Percentiles rank a stretch among this genome's conserved stretches.
Conservation (phyloP, 2,113 vertebrate genomes). For the Chascanopsetta lugubris region DNA sequence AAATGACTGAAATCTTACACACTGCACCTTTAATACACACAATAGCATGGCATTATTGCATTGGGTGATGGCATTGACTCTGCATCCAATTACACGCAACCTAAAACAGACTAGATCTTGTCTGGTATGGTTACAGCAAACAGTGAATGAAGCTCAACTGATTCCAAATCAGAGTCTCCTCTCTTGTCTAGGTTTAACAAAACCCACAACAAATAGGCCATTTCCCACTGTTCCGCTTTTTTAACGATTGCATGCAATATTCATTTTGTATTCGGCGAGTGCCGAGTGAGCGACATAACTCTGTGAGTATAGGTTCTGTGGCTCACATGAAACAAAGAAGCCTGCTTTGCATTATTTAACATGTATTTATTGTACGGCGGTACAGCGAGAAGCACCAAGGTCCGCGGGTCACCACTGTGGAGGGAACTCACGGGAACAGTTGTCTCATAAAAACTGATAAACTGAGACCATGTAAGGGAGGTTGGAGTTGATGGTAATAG, state of each 20-base stretch:
- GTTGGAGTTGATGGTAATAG: background rate
- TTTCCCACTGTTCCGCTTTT: background rate
- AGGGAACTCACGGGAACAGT: background rate
- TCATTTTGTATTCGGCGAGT: background rate
- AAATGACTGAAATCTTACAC: too few relatives aligned
- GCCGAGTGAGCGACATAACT: background rate
- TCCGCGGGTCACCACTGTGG: background rate
- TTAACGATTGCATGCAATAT: constrained; percentile 8
- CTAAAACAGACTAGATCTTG: too few relatives aligned
- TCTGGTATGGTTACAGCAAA: too few relatives aligned
- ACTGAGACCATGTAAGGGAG: background rate
- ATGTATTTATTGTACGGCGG: background rate
- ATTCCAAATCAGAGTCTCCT: background rate
- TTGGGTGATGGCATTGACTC: too few relatives aligned
- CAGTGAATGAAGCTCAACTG: too few relatives aligned
- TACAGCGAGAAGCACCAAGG: background rate
- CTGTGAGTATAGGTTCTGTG: background rate
- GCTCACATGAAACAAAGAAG: background rate
- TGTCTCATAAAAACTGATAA: background rate
- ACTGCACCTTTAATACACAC: too few relatives aligned
- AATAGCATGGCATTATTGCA: too few relatives aligned
- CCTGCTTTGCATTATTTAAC: background rate
- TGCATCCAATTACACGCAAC: too few relatives aligned
- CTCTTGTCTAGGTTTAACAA: background rate
- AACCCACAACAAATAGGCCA: background rate